These are phyloP conservation scores for Dendrolimus houi DNA, from an alignment of 2,888 invertebrate species.

Conservation along the genomic window DNA sequence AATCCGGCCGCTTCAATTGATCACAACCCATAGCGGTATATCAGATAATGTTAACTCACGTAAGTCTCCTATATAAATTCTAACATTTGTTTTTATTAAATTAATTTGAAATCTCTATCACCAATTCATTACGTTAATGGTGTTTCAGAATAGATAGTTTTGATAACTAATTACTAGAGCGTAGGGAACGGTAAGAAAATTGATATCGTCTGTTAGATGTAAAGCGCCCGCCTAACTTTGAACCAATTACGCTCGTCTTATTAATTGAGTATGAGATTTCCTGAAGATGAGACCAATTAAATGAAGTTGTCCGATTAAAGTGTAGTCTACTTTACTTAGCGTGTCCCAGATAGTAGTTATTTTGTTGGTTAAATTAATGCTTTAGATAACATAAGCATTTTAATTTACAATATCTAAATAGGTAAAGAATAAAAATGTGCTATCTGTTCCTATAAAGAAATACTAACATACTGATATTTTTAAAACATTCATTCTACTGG, in stretches of 20 bases:
- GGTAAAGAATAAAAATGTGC: conserved; percentile 8
- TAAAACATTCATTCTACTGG: background rate
- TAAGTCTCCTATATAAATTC: background rate
- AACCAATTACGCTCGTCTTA: conserved; percentile 48
- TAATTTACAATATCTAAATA: conserved; percentile 19
- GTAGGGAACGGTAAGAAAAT: conserved; percentile 31
- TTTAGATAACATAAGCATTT: conserved; percentile 27
- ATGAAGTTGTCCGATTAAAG: conserved; percentile 52
- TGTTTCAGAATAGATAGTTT: conserved; percentile 12
- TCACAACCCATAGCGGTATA: conserved; percentile 29
- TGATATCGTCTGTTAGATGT: conserved; percentile 40
- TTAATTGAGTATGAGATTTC: conserved; percentile 57
- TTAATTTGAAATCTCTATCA: conserved; percentile 2
- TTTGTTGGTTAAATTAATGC: conserved; percentile 45
- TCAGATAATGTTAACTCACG: background rate
- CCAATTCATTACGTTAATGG: background rate
- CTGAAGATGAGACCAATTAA: conserved; percentile 46
- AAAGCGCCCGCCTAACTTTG: conserved; percentile 34
- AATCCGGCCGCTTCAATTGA: conserved; percentile 43
- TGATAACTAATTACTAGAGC: conserved; percentile 23
- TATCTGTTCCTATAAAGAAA: background rate
- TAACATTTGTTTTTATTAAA: background rate
- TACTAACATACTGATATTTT: background rate
- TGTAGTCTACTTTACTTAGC: conserved; percentile 47
- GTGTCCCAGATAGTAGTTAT: conserved; percentile 42